These are phyloP conservation scores for Drosophila busckii DNA, from an alignment of 1,140 invertebrate genomes.

Conservation along the genomic window DNA sequence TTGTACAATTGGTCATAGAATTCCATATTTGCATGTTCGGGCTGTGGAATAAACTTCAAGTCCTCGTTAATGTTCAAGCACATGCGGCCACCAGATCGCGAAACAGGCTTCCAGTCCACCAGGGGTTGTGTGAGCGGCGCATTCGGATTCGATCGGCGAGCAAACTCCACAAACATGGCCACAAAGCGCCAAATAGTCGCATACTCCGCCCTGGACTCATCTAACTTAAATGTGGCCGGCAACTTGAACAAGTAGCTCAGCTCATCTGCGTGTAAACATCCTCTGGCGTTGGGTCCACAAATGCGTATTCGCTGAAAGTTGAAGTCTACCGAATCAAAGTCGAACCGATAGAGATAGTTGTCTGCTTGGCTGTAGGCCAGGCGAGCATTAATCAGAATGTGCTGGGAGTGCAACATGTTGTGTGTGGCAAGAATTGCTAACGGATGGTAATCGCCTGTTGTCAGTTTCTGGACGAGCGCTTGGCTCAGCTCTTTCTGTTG, in stretches of 20 bases:
- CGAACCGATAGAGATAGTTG: constrained; percentile 79
- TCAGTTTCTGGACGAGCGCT: background rate
- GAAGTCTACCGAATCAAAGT: constrained; percentile 67
- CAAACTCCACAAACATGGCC: constrained; percentile 78
- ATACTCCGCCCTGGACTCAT: constrained; percentile 58
- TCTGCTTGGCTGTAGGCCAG: constrained; percentile 52
- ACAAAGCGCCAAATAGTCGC: constrained; percentile 78
- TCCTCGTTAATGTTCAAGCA: constrained; percentile 78
- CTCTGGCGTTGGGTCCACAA: constrained; percentile 53
- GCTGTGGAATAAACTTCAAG: constrained; percentile 66
- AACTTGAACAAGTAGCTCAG: constrained; percentile 82
- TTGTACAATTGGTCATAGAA: constrained; percentile 49
- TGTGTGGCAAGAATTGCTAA: constrained; percentile 39
- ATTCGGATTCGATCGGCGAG: constrained; percentile 73
- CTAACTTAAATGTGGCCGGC: constrained; percentile 74
- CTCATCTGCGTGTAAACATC: constrained; percentile 83
- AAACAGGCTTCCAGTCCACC: constrained; percentile 70
- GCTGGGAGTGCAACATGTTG: constrained; percentile 55
- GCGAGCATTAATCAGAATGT: constrained; percentile 60
- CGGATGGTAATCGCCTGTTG: background rate
- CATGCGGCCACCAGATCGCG: constrained; percentile 44
- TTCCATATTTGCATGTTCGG: constrained; percentile 66
- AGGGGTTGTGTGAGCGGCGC: constrained; percentile 28
- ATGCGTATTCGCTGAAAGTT: constrained; percentile 58
- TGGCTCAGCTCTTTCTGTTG: constrained; percentile 4